These are phyloP conservation scores for Mustela nigripes DNA, from an alignment of 2,113 vertebrate genomes.

Conservation along the genomic window DNA sequence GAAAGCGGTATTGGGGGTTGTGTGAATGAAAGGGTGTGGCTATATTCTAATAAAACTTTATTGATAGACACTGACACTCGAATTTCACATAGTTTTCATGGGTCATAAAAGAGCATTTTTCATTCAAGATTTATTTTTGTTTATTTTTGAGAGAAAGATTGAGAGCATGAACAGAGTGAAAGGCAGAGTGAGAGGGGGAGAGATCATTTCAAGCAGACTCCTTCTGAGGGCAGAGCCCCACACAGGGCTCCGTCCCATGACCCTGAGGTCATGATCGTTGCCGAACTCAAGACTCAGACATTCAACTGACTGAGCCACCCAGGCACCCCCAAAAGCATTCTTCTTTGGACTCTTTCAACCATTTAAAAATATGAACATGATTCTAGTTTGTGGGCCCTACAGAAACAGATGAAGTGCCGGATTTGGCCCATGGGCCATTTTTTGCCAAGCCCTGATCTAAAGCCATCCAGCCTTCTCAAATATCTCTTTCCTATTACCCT, in stretches of 20 bases:
- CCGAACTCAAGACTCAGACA: neutral
- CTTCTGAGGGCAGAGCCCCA: neutral
- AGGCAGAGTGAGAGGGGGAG: neutral
- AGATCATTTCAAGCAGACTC: neutral
- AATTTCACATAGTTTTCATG: neutral
- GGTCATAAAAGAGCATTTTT: neutral
- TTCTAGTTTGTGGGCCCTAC: neutral
- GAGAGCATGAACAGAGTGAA: neutral
- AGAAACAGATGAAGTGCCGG: neutral
- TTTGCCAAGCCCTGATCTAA: neutral
- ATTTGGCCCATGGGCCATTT: accelerated
- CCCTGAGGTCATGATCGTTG: neutral
- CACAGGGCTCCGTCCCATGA: neutral
- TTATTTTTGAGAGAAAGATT: neutral
- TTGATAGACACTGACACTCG: neutral
- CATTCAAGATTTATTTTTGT: neutral
- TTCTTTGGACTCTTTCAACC: neutral
- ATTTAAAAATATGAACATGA: neutral
- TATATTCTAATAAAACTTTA: neutral
- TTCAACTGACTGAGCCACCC: neutral
- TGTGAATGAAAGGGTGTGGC: too few species aligned
- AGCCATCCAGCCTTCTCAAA: accelerated
- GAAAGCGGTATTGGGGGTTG: neutral
- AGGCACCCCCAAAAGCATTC: neutral
- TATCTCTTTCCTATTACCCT: neutral